Evolutionary conservation across 2,113 vertebrate genomes (phyloP), one percentile per base, ranked within the genome.

Genomic region (Dinomys branickii): DNA sequence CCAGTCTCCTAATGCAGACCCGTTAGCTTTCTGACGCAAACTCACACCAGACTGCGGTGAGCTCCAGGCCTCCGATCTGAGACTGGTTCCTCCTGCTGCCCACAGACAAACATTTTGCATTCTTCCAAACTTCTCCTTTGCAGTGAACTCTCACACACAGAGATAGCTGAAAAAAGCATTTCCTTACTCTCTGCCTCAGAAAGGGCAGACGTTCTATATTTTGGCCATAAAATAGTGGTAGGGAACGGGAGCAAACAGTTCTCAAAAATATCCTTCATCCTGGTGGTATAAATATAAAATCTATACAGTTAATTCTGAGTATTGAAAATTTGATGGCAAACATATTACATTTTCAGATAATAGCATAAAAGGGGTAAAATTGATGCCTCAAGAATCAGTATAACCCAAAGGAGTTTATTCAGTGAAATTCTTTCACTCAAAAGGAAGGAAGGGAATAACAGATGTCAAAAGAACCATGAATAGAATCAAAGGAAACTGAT

Each of bases 291-390:
- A 80, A 91, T 65, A 85, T 58, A 41, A 41, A 59, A 73, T 75
- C 30, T 61, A 16, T 69, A 7, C 20, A 61, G n/a, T 38, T 20
- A 65, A 1, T 54, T 3, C 13, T 71, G 47, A 87, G 1, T 75
- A 47, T 67, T 91, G 28, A 91, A 84, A 92, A 77, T 82, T 77
- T 85, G 33, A 96, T 6, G 33, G 12, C 80, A 88, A 92, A 86
- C 19, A n/a, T 69, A 56, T 41, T 89, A 35, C 3, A 20, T 56
- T 93, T 92, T 91, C 3, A 61, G 47, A 13, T 87, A 71, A 61
- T 59, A 90, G n/a, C 35, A 95, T 28, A 73, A 52, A 96, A 61
- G 9, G 77, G 11, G 8, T 26, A 73, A 83, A 28, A 86, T 33
- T 22, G 28, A 88, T 54, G 47, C n/a, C 26, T 73, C 30, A 85